Percentiles rank a stretch among this genome's conserved stretches.
These are phyloP conservation scores for Sisyra nigra DNA, from an alignment of 2,888 invertebrate species.

Conservation along the genomic window DNA sequence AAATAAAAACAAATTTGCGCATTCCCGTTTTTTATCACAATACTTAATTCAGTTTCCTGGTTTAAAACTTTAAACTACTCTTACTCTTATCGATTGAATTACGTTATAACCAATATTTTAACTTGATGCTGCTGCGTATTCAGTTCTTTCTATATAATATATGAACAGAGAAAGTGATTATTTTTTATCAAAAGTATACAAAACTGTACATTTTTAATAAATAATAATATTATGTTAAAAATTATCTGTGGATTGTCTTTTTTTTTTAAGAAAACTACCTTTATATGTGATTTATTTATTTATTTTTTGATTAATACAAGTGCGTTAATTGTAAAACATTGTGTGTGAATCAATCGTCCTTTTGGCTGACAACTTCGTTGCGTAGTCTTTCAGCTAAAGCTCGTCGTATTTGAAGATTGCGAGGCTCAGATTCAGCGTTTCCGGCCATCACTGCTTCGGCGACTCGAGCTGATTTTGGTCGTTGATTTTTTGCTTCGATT, in stretches of 20 bases:
- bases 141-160: not conserved
- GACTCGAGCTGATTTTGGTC: constrained; percentile 61
- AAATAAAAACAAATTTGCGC: not conserved
- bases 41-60: not conserved
- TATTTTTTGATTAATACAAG: too few relatives aligned
- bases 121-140: too few relatives aligned
- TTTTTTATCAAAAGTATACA: constrained; percentile 8
- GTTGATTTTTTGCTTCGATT: constrained; percentile 18
- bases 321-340: too few relatives aligned
- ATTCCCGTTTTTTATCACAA: not conserved
- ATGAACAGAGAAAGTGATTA: constrained; percentile 4
- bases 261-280: not conserved
- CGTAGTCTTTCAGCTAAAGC: constrained; percentile 73
- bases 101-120: too few relatives aligned
- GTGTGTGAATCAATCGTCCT: constrained; percentile 5
- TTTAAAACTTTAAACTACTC: too few relatives aligned
- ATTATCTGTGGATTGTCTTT: not conserved
- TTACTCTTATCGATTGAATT: too few relatives aligned
- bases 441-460: constrained; percentile 47
- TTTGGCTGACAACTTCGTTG: constrained; percentile 61
- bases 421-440: constrained; percentile 25
- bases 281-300: too few relatives aligned
- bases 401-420: constrained; percentile 61
- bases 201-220: constrained; percentile 8
- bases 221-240: constrained; percentile 8